Evolutionary conservation across 2,797 vertebrate species (phyloP), one percentile per base, ranked within the genome.

Genomic region (Epinephelus malabaricus): DNA sequence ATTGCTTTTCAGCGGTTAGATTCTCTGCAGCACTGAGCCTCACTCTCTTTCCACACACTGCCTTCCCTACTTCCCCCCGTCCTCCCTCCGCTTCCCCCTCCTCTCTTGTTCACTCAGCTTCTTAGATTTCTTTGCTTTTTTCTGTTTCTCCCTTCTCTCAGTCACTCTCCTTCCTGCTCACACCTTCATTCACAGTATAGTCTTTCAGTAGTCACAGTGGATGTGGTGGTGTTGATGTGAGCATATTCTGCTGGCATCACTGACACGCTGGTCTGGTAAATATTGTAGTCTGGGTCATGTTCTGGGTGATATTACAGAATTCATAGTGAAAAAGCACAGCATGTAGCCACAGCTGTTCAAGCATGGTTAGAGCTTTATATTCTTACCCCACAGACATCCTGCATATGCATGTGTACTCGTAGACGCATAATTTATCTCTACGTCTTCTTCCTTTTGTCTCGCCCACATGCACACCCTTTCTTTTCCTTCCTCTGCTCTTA

Each of bases 11-110:
- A 56, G 62, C 6, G 1, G 74, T 71, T 74, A 62, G 40, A 82
- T 81, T 76, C 81, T 74, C 65, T 87, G 71, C 86, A 72, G 81
- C 76, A 78, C 73, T 71, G 73, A 85, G 54, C 55, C 72, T 49
- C 74, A 43, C 50, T 45, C 61, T 51, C 61, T 69, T 58, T 79
- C 72, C 2, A 34, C 34, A 34, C 7, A 34, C 60, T 43, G 53
- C 50, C 43, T 53, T 30, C 50, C 19, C 18, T 62, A 38, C 25
- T 40, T 34, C n/a, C 60, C 23, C 19, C 46, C n/a, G 15, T 58
- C 45, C 25, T 40, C n/a, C 60, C 23, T 21, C 46, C n/a, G 47
- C 50, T 21, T 23, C 40, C 58, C 55, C 45, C 21, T 43, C 45
- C n/a, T 3, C 67, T 18, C 63, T 18, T 19, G 19, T 25, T 69